These are phyloP conservation scores for Dipodomys spectabilis DNA, from an alignment of 2,113 vertebrate genomes.

Conservation along the genomic window DNA sequence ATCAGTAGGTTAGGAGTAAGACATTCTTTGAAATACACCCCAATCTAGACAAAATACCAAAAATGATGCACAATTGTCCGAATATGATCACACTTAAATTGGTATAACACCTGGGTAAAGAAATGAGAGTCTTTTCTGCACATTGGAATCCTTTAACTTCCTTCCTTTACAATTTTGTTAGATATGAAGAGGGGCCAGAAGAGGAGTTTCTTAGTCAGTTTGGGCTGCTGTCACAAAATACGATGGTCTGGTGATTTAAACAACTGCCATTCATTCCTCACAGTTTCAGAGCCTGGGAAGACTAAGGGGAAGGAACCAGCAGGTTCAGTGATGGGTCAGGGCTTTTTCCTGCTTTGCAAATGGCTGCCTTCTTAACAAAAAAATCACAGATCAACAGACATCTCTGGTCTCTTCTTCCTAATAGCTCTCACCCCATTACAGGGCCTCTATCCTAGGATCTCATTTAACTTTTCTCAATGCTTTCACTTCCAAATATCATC, in stretches of 20 bases:
- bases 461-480: neutral
- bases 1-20: neutral
- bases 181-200: neutral
- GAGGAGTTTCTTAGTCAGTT: neutral
- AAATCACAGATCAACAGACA: neutral
- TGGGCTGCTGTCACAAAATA: neutral
- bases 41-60: conserved; percentile 3
- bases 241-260: neutral
- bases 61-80: neutral
- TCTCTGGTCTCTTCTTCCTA: neutral
- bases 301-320: neutral
- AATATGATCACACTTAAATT: neutral
- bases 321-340: neutral
- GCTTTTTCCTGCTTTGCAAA: neutral
- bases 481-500: neutral
- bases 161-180: neutral
- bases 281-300: neutral
- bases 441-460: neutral
- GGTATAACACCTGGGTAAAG: neutral
- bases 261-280: neutral
- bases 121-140: neutral
- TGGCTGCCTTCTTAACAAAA: neutral
- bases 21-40: neutral
- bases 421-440: neutral
- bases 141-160: neutral